Percentiles rank a stretch among this genome's conserved stretches.
These are phyloP conservation scores for Tadarida brasiliensis DNA, from an alignment of 2,797 vertebrate species.

Conservation along the genomic window DNA sequence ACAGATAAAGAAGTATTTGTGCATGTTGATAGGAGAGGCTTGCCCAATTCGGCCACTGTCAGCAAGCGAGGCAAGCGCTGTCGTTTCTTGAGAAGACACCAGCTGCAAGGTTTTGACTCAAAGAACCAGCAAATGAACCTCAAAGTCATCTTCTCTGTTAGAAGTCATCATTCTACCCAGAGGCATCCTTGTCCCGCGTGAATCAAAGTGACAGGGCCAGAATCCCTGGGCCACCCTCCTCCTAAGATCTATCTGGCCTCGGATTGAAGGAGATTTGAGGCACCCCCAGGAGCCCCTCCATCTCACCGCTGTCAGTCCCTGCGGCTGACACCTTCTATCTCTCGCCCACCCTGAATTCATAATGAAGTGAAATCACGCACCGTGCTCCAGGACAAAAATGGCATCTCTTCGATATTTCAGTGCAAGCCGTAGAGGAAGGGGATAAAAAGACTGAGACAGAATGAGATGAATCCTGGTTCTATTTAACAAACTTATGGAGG, in stretches of 20 bases:
- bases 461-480: not conserved
- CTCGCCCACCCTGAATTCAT: not conserved
- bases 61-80: not conserved
- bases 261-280: not conserved
- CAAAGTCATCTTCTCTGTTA: not conserved
- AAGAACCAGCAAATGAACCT: not conserved
- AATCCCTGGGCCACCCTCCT: not conserved
- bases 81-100: not conserved
- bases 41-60: not conserved
- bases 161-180: not conserved
- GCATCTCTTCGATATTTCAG: not conserved
- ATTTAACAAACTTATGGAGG: not conserved
- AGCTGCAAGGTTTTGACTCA: not conserved
- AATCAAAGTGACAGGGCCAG: not conserved
- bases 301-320: not conserved
- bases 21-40: not conserved
- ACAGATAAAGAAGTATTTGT: not conserved
- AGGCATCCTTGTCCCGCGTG: not conserved
- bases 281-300: accelerated
- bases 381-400: not conserved
- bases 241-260: not conserved
- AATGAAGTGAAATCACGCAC: not conserved
- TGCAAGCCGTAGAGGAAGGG: not conserved
- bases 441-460: not conserved
- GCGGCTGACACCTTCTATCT: not conserved